These are phyloP conservation scores for Plebejus anna DNA, from an alignment of 2,888 invertebrate species.

Conservation along the genomic window DNA sequence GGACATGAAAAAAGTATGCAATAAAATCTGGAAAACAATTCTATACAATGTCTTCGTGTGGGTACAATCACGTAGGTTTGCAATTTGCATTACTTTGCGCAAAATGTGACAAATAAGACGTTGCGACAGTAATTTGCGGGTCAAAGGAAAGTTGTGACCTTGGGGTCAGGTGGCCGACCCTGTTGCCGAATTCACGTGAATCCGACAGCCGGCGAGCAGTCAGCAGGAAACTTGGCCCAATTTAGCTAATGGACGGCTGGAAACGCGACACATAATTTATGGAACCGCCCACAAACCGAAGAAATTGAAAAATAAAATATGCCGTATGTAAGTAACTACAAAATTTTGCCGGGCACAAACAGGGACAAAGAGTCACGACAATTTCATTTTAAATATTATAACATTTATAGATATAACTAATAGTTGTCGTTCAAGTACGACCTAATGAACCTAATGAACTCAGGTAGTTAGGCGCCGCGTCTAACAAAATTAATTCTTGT, in stretches of 20 bases:
- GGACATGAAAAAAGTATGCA: too few species aligned
- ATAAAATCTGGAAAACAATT: too few species aligned
- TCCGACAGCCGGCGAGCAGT: constrained; percentile 33
- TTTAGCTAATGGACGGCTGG: constrained; percentile 46
- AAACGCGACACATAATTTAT: constrained; percentile 37
- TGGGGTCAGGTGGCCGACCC: constrained; percentile 18
- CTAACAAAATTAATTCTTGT: too few species aligned
- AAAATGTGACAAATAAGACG: not conserved
- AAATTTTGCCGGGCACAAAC: not conserved
- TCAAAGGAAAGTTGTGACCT: constrained; percentile 8
- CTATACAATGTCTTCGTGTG: not conserved
- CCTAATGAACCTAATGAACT: too few species aligned
- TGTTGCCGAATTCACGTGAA: constrained; percentile 10
- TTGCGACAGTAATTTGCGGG: constrained; percentile 6
- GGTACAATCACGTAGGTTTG: not conserved
- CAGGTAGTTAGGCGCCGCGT: too few species aligned
- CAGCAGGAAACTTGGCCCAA: constrained; percentile 42
- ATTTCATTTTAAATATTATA: not conserved
- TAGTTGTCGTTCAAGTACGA: not conserved
- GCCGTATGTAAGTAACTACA: not conserved
- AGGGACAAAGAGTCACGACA: not conserved
- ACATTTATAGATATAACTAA: not conserved
- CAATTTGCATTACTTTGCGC: not conserved
- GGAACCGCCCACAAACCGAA: constrained; percentile 8
- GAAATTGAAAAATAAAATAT: not conserved